Evolutionary conservation across 37 sponge, comb jelly and placozoan genomes (phyloP).

Genomic region (Cladorhizidae sp.): DNA sequence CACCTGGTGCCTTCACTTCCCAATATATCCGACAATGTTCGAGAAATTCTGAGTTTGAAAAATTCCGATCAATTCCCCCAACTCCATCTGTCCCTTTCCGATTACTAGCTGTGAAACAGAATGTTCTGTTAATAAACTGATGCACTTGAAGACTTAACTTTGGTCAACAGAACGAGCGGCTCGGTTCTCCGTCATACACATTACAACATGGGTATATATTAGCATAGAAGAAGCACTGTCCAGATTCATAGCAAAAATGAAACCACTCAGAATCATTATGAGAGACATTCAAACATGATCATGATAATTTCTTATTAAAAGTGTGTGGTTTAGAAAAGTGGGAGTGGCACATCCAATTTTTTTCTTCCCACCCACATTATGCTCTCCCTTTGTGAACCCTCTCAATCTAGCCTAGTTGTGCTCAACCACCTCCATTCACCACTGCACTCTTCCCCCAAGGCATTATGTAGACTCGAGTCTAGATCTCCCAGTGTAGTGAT

Average conservation of each 20-base stretch:
- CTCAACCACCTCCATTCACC: too few relatives aligned
- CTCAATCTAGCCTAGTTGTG: slow-evolving; percentile 1
- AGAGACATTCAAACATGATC: neutral
- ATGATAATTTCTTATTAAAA: too few relatives aligned
- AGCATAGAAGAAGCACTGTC: neutral
- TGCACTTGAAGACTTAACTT: neutral
- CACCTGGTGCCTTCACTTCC: too few relatives aligned
- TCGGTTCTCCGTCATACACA: neutral
- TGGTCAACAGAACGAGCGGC: neutral
- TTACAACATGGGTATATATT: slow-evolving; percentile 5
- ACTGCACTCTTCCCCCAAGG: too few relatives aligned
- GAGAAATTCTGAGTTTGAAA: too few relatives aligned
- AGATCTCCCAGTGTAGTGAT: too few relatives aligned
- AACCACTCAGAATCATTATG: neutral
- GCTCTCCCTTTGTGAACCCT: too few relatives aligned
- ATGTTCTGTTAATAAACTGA: neutral
- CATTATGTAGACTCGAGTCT: too few relatives aligned
- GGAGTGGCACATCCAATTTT: too few relatives aligned
- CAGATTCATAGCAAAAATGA: slow-evolving; percentile 9
- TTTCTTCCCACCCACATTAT: neutral
- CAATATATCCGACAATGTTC: too few relatives aligned
- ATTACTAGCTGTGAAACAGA: slow-evolving; percentile 13
- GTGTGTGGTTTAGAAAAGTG: slow-evolving; percentile 1
- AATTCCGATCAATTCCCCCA: slow-evolving; percentile 7
- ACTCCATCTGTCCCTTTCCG: neutral